These are phyloP conservation scores for Acrobasis suavella DNA, from an alignment of 2,888 invertebrate genomes.

Conservation along the genomic window DNA sequence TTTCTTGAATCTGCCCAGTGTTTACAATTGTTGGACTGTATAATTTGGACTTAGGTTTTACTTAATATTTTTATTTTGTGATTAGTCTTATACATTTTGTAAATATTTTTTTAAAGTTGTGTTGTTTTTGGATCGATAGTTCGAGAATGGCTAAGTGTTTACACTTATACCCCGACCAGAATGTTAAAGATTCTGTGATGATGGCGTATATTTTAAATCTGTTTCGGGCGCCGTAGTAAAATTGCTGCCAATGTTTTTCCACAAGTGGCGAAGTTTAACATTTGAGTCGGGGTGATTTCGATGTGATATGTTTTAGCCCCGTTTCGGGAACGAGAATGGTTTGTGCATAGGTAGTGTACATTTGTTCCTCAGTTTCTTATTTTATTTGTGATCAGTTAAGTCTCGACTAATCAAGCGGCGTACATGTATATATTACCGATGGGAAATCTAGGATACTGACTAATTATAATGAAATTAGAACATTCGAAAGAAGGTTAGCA, in stretches of 20 bases:
- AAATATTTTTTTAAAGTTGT: slow-evolving; percentile 64
- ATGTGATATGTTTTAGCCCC: slow-evolving; percentile 71
- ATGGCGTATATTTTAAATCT: not conserved
- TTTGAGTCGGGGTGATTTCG: slow-evolving; percentile 30
- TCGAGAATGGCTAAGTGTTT: slow-evolving; percentile 67
- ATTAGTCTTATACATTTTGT: slow-evolving; percentile 73
- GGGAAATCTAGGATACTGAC: slow-evolving; percentile 47
- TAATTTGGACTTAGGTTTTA: slow-evolving; percentile 66
- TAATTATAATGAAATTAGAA: slow-evolving; percentile 63
- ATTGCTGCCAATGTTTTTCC: not conserved
- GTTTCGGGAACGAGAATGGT: slow-evolving; percentile 57
- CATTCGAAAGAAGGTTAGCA: slow-evolving; percentile 72
- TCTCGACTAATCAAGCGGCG: slow-evolving; percentile 73
- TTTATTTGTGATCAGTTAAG: slow-evolving; percentile 75
- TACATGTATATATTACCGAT: slow-evolving; percentile 64
- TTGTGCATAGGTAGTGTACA: slow-evolving; percentile 72
- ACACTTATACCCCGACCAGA: slow-evolving; percentile 42
- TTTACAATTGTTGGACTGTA: slow-evolving; percentile 73
- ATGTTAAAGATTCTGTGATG: not conserved
- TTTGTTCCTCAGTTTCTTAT: slow-evolving; percentile 77
- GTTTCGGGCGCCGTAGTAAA: not conserved
- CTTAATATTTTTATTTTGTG: slow-evolving; percentile 68
- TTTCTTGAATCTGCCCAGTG: slow-evolving; percentile 80
- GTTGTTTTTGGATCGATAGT: slow-evolving; percentile 50
- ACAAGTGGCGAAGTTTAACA: not conserved